phyloP scores from a whole-genome alignment of 2,797 vertebrate genomes.

The Tadarida brasiliensis region DNA sequence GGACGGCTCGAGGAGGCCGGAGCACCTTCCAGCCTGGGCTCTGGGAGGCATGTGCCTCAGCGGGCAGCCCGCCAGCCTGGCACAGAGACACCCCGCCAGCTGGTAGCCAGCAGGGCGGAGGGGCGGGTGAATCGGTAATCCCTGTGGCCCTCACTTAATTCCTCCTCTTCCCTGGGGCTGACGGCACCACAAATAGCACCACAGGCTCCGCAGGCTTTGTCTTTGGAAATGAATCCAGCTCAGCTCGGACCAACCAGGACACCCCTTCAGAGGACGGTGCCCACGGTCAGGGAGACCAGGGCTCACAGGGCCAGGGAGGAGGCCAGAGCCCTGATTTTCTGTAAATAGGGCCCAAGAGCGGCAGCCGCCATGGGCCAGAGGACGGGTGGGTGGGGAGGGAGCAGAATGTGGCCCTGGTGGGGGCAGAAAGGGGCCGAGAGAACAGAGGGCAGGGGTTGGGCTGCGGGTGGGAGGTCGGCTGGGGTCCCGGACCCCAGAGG shows the following conservation, averaged over 20 bases:
- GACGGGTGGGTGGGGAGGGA: rapidly evolving
- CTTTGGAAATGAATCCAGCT: slow-evolving; percentile 85
- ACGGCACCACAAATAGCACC: slow-evolving; percentile 78
- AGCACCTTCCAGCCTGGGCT: not conserved
- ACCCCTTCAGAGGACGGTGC: slow-evolving; percentile 78
- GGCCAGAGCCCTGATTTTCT: not conserved
- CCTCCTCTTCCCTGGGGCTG: slow-evolving; percentile 56
- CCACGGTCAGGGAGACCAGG: slow-evolving; percentile 79
- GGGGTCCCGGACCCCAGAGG: too few species aligned
- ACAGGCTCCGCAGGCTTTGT: slow-evolving; percentile 68
- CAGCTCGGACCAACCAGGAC: slow-evolving; percentile 82
- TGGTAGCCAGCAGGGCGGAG: not conserved
- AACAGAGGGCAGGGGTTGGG: not conserved
- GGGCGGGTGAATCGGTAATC: not conserved
- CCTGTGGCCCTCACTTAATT: slow-evolving; percentile 57
- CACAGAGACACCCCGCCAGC: not conserved
- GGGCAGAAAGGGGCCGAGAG: too few species aligned
- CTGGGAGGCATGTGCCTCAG: rapidly evolving
- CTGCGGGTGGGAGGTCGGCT: too few species aligned
- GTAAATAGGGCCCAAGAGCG: not conserved
- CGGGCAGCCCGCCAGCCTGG: not conserved
- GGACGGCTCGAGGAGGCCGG: rapidly evolving
- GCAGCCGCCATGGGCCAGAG: not conserved
- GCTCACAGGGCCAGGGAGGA: not conserved
- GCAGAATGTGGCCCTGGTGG: not conserved